Evolutionary conservation across 2,888 invertebrate genomes (phyloP), one percentile per base, ranked within the genome.

Genomic region (Andrena hattorfiana): DNA sequence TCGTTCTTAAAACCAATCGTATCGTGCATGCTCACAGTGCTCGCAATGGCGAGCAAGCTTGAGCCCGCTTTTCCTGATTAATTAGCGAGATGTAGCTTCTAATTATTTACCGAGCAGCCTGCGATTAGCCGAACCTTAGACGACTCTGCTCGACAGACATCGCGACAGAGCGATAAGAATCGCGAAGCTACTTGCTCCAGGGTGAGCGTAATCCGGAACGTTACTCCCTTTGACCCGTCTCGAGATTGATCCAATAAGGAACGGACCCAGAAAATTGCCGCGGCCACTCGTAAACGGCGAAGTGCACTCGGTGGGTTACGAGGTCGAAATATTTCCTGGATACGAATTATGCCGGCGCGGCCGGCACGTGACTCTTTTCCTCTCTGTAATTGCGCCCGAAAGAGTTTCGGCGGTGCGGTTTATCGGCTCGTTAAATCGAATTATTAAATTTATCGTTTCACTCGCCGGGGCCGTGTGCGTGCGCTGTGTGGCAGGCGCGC

Each of bases 371-470:
- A 81, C 76, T 69, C 67, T 76, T 81, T 72, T 35, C 51, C 63
- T 23, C 48, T 7, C 32, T 30, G 81, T 72, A 83, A 83, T 83
- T 83, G 71, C 72, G n/a, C 23, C 42, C 54, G 81, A 71, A 71
- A 81, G 62, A 81, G 49, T 76, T 67, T 73, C 72, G 66, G 51
- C 16, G 56, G 51, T 23, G 59, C 30, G 72, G 67, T 76, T 80
- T 83, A 83, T 81, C 62, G 76, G 70, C 48, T 69, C 81, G 63
- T 81, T 81, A 81, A 72, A 81, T 72, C 76, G 76, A 83, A 68
- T 83, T 76, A 83, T 64, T 23, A 71, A 68, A 83, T 83, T 83
- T 72, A 77, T 81, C 81, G 76, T 79, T 79, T 81, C 63, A 72
- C 72, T 79, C 67, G 59, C 10, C 8, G 42, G 2, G 23, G 8